Evolutionary conservation across 2,113 vertebrate genomes (phyloP), one percentile per base, ranked within the genome.

Genomic region (Proteles cristata): DNA sequence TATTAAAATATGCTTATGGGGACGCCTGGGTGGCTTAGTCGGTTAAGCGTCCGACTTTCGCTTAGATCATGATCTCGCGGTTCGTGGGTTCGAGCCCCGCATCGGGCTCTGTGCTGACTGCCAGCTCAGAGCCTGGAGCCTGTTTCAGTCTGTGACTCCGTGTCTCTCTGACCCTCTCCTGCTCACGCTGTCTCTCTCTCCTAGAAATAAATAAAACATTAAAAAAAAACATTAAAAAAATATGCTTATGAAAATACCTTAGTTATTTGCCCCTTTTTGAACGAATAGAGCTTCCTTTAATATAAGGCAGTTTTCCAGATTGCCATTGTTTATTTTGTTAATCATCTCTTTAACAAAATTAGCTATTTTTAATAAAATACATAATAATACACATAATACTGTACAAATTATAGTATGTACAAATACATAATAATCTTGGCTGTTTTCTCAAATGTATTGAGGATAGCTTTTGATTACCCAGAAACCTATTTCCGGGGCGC

Each of bases 1-100:
- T 94, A 35, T 74, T 93, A 88, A 93, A 88, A 73, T 73, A 50
- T 21, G 3, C 80, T 93, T 80, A 48, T 31, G 86, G 39, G 39
- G 39, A 4, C 39, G 39, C 39, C 39, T 39, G 39, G 39, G 39
- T 39, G 39, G 39, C 39, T 39, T 39, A 39, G 39, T 39, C 39
- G 39, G 39, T 39, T 39, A 39, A 39, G 39, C 39, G 39, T 39
- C 39, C 39, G 39, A 39, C 39, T 39, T 39, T 39, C 39, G 39
- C 39, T 39, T 39, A 39, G 39, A 4, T 39, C 39, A 39, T 39
- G 39, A 39, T 39, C 39, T 39, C 39, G 39, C 39, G 39, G 39
- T 39, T 39, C 39, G 39, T 39, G 39, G 39, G 39, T 39, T 39
- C 39, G 39, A 39, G 39, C 39, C 39, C 39, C 39, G 3, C 39